Evolutionary conservation across 2,888 invertebrate genomes (phyloP), one percentile per base, ranked within the genome.

Genomic region (Watsonalla cultraria): DNA sequence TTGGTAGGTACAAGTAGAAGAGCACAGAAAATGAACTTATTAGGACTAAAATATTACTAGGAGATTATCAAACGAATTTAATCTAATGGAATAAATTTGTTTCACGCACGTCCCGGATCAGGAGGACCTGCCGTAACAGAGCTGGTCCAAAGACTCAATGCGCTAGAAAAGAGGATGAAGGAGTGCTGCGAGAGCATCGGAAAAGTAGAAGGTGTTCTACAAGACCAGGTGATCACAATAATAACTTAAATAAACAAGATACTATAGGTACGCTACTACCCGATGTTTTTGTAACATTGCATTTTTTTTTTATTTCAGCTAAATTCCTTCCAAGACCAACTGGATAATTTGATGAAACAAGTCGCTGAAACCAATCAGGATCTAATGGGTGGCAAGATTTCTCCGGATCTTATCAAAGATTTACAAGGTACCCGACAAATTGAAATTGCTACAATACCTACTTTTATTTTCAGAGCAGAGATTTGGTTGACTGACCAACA

Each of bases 321-420:
- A 8, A 76, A 68, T 52, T 82, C 83, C 0, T 75, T 92, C 65
- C 91, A 92, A 75, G 85, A 90, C 54, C 88, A 92, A 66, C 64
- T 92, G 49, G 83, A 81, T 14, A 78, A 84, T 55, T 64, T 93
- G 42, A 81, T 90, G 54, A 82, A 72, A 59, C 80, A 87, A 70
- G 66, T 83, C n/a, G 62, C 66, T 14, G 33, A 51, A 9, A 8
- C 73, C n/a, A 60, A 68, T 9, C 56, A 67, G 8, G 76, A 76
- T 24, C 46, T 68, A 2, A 42, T 64, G 4, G 62, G 60, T 7
- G 80, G 74, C 11, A 74, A 78, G 55, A 42, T 84, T 15, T 74
- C 84, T 15, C 84, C 85, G 45, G 85, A 86, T 52, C 68, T 84
- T 7, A 59, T 80, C 24, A 84, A 86, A 60, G 86, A 90, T 58